Base-by-base conservation (phyloP, 1,140 invertebrate species). In the Papilio polyxenes region DNA sequence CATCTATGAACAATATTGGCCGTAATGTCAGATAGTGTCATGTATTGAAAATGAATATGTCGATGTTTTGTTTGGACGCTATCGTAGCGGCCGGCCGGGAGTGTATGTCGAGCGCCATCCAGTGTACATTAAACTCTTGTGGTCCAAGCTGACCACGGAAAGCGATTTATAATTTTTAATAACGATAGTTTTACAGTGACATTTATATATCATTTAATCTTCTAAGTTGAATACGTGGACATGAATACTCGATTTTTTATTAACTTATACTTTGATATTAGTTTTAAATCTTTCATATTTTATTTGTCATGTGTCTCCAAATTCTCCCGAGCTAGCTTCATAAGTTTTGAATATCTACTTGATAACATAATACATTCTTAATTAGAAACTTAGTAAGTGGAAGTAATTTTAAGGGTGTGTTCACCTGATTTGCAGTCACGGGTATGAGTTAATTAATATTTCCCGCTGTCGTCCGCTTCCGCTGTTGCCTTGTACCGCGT, bases 401-500 rank as follows among this genome's bases (percentile, higher is more conserved):
- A 51, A 51, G 4, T 11, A 13, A 17, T 53, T 17, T 17, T 53
- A 53, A 53, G 15, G 51, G 13, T 53, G 15, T 53, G 4, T 53
- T 53, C 17, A 13, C 15, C 4, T 17, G 0, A 4, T 20, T 59
- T 59, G 8, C 6, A 59, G 56, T 1, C n/a, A n/a, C 56, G 9
- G 31, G 13, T 15, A 72, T 2, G 13, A 4, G 65, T 31, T 72
- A 72, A 37, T 72, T 72, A 72, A 40, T 72, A 65, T 72, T 72
- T 6, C 15, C 31, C 78, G 78, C 59, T 80, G 13, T 40, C 40
- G 40, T 44, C 40, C 40, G 40, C 40, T 44, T 44, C 23, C 87
- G 86, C 87, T 82, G 62, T 53, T 86, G 69, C 72, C 85, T 87
- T 85, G 75, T n/a, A 72, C 84, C 85, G 49, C 72, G 59, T 75